phyloP scores from a whole-genome alignment of 2,797 vertebrate species.

The Peromyscus attwateri region DNA sequence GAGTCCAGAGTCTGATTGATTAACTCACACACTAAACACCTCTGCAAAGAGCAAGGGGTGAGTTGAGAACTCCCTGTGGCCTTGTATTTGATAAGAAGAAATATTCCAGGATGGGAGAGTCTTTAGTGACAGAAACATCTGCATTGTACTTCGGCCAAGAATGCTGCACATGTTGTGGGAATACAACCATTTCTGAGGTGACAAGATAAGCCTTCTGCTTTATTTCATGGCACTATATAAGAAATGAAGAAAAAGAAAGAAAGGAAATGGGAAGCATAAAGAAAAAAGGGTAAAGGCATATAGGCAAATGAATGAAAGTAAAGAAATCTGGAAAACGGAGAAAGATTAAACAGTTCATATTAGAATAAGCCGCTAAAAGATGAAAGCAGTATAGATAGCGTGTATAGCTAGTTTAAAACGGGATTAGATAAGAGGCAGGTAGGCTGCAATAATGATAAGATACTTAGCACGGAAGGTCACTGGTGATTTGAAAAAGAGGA shows the following conservation, averaged over 20 bases:
- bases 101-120: neutral
- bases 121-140: conserved; percentile 37
- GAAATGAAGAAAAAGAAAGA: conserved; percentile 63
- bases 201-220: conserved; percentile 61
- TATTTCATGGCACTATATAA: neutral
- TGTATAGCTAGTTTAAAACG: conserved; percentile 55
- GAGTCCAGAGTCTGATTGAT: neutral
- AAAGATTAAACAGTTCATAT: conserved; percentile 67
- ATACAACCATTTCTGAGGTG: conserved; percentile 18
- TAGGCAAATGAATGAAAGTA: conserved; percentile 44
- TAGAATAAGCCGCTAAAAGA: conserved; percentile 73
- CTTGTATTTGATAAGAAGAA: neutral
- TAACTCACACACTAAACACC: neutral
- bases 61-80: neutral
- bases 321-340: conserved; percentile 57
- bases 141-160: conserved; percentile 23
- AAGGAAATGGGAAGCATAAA: conserved; percentile 47
- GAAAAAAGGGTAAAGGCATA: conserved; percentile 59
- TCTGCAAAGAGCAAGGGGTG: neutral
- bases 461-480: conserved; percentile 62
- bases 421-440: conserved; percentile 70
- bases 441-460: conserved; percentile 50
- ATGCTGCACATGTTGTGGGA: conserved; percentile 30
- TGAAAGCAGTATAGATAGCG: conserved; percentile 64
- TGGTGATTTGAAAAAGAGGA: conserved; percentile 59